phyloP scores from a whole-genome alignment of 2,797 vertebrate species.

The Pseudochirops cupreus region DNA sequence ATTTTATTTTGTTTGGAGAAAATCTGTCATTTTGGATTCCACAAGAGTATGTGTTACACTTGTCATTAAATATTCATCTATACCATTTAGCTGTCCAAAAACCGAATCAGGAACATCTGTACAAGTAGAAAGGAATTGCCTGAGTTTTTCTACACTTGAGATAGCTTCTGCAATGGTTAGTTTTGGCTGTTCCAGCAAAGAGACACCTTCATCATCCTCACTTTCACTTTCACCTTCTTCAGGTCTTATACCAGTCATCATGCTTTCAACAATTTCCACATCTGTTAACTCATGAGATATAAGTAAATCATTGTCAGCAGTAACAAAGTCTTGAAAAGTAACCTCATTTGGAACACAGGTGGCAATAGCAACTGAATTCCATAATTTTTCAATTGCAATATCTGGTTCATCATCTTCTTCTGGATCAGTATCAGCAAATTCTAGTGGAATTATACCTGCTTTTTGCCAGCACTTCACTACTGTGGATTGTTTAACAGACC shows the following conservation, averaged over 20 bases:
- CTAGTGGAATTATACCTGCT: slow-evolving; percentile 34
- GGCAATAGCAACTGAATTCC: slow-evolving; percentile 50
- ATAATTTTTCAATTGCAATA: slow-evolving; percentile 41
- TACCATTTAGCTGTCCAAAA: slow-evolving; percentile 58
- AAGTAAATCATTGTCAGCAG: slow-evolving; percentile 15
- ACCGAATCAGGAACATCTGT: slow-evolving; percentile 16
- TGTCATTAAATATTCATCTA: slow-evolving; percentile 62
- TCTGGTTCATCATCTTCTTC: slow-evolving; percentile 35
- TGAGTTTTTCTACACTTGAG: slow-evolving; percentile 59
- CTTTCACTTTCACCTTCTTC: slow-evolving; percentile 34
- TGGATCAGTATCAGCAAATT: slow-evolving; percentile 32
- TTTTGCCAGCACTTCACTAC: slow-evolving; percentile 60
- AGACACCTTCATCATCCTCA: slow-evolving; percentile 34
- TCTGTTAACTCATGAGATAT: slow-evolving; percentile 44
- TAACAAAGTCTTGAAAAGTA: slow-evolving; percentile 59
- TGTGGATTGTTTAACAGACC: slow-evolving; percentile 34
- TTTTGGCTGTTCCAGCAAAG: slow-evolving; percentile 45
- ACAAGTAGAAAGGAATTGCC: slow-evolving; percentile 40
- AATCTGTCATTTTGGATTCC: slow-evolving; percentile 57
- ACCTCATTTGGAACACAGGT: slow-evolving; percentile 55
- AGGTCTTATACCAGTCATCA: not conserved
- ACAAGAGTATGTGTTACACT: slow-evolving; percentile 40
- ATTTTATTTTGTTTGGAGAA: slow-evolving; percentile 59
- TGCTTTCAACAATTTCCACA: slow-evolving; percentile 9
- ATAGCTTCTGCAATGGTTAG: slow-evolving; percentile 44